Evolutionary conservation across 1,140 invertebrate species (phyloP), one percentile per base, ranked within the genome.

Genomic region (Leguminivora glycinivorella): DNA sequence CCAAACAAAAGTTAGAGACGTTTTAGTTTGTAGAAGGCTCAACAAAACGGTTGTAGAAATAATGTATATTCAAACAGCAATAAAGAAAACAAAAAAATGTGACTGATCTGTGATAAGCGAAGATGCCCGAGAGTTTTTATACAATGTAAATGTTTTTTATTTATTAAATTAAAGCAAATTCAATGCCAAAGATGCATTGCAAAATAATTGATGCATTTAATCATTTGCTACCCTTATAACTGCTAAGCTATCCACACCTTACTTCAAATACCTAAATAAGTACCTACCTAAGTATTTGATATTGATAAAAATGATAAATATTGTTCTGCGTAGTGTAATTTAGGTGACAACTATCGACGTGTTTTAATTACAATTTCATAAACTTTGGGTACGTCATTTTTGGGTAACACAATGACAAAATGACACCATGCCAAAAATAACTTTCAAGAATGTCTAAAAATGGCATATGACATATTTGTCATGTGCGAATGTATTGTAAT

Each of bases 181-280:
- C 83, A 89, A 83, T 89, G 87, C 87, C 87, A 89, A 88, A 88
- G 88, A 89, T 77, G 89, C 89, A 89, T 88, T 91, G 86, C 79
- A 80, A 79, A 83, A 86, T 81, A 43, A 71, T 73, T 19, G n/a
- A 10, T 7, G 17, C 6, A 2, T 22, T 52, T 52, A 19, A 6
- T 52, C 19, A 22, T 52, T 52, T 52, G 3, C 17, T 9, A 17
- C 2, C 43, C 43, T n/a, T 19, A 19, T 3, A 3, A 40, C 38
- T 0, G 38, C 38, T 40, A 10, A 34, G 10, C 4, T 6, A 34
- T 34, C 10, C 7, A 10, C 31, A 34, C 31, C 31, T 34, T 34
- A 34, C 4, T n/a, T n/a, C n/a, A n/a, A n/a, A n/a, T n/a, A n/a
- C 10, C 31, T 7, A 34, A 34, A 10, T 34, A 10, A 0, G 12